Conservation (phyloP, 1,140 invertebrate species). For the Sminthurinus signatus region DNA sequence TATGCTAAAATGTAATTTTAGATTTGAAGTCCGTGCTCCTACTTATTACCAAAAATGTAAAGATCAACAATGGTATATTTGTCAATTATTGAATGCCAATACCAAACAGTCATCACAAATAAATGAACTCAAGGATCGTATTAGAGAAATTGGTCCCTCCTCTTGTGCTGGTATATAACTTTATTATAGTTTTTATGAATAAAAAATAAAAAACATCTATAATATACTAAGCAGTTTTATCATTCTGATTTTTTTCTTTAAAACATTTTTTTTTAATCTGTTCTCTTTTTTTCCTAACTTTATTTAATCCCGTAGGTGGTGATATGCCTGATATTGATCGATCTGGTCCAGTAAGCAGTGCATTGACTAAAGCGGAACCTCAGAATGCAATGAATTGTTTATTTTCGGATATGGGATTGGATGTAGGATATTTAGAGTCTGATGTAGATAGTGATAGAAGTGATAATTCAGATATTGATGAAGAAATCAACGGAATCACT, state of each 20-base stretch:
- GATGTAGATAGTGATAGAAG: neutral
- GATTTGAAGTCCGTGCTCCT: conserved; percentile 85
- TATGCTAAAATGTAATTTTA: conserved; percentile 42
- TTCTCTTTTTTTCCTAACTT: no score
- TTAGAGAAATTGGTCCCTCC: conserved; percentile 1
- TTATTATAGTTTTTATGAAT: no score
- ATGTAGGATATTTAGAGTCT: no score
- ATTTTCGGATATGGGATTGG: neutral
- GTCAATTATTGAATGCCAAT: conserved; percentile 42
- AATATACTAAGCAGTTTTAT: no score
- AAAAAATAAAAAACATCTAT: no score
- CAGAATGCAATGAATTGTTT: neutral
- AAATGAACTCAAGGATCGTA: conserved; percentile 18
- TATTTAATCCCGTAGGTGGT: no score
- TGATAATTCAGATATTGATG: conserved; percentile 12
- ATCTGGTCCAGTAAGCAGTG: neutral
- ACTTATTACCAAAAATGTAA: conserved; percentile 88
- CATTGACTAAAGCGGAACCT: neutral
- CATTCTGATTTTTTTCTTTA: no score
- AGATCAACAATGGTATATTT: conserved; percentile 91
- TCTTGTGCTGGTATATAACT: no score
- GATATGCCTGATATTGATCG: no score
- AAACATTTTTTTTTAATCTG: no score
- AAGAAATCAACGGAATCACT: neutral
- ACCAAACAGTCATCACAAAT: conserved; percentile 14